Evolutionary conservation across 23 tunicate species (phyloP).

Genomic region (Diplosoma virens): DNA sequence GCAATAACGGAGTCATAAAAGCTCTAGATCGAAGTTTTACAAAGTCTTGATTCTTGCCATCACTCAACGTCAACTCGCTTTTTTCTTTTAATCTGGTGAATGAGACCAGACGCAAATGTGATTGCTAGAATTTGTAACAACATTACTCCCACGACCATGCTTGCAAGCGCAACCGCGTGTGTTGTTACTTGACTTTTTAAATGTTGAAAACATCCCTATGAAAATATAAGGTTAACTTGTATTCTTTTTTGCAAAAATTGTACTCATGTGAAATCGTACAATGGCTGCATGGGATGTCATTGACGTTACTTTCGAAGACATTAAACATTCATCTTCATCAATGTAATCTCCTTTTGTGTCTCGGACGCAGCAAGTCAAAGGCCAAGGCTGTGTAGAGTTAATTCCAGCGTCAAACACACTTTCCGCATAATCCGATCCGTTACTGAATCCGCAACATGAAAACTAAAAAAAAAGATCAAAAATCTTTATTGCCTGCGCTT

Average conservation of each 20-base stretch:
- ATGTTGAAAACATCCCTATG: slow-evolving; percentile 23
- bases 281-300: neutral
- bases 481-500: neutral
- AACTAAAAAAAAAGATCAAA: slow-evolving; percentile 29
- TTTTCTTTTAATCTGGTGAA: no score
- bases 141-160: slow-evolving; percentile 17
- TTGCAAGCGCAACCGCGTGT: slow-evolving; percentile 23
- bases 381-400: slow-evolving; percentile 19
- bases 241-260: no score
- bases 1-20: no score
- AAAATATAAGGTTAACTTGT: neutral
- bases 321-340: slow-evolving; percentile 9
- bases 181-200: neutral
- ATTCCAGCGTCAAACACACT: slow-evolving; percentile 9
- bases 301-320: neutral
- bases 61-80: no score
- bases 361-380: slow-evolving; percentile 28
- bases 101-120: slow-evolving; percentile 31
- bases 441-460: slow-evolving; percentile 54
- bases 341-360: slow-evolving; percentile 12
- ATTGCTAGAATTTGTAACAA: slow-evolving; percentile 38
- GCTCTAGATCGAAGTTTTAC: no score
- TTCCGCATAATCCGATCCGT: slow-evolving; percentile 39
- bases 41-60: no score
- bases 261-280: no score